phyloP scores from a whole-genome alignment of 30 jellyfish, hydroid and myxozoan genomes.

The Aurelia sp. region DNA sequence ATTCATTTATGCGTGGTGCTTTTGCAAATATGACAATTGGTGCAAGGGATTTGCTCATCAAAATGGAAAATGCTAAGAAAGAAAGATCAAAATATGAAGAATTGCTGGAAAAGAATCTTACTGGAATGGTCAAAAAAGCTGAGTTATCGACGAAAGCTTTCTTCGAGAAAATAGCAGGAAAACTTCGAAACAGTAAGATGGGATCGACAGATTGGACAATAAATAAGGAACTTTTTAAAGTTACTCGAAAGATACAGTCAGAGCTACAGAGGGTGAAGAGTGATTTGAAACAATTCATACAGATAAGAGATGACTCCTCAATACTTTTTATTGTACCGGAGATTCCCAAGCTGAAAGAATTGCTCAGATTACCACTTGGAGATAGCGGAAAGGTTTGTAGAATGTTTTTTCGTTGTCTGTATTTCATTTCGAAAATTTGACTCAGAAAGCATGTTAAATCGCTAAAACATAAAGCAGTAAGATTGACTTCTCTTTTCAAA shows the following conservation, averaged over 20 bases:
- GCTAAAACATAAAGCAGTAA: too few relatives aligned
- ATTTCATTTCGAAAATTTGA: too few relatives aligned
- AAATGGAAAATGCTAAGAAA: conserved; percentile 1
- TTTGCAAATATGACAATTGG: background rate
- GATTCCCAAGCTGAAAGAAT: conserved; percentile 2
- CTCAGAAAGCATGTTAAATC: too few relatives aligned
- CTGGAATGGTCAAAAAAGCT: conserved; percentile 1
- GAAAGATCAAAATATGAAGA: background rate
- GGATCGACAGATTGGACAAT: background rate
- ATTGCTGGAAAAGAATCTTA: background rate
- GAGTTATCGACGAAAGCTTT: background rate
- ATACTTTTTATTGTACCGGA: conserved; percentile 11
- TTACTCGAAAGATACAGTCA: background rate
- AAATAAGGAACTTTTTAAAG: background rate
- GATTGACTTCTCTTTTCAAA: too few relatives aligned
- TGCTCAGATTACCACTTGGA: background rate
- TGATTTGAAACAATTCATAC: background rate
- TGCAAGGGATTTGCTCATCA: background rate
- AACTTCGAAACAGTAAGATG: background rate
- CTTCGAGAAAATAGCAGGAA: background rate
- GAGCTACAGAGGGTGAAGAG: background rate
- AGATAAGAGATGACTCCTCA: background rate
- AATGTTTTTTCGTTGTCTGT: background rate
- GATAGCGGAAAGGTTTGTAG: background rate
- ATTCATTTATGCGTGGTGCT: background rate